Base-by-base conservation (phyloP, 2,888 invertebrate genomes). In the Volucella bombylans region DNA sequence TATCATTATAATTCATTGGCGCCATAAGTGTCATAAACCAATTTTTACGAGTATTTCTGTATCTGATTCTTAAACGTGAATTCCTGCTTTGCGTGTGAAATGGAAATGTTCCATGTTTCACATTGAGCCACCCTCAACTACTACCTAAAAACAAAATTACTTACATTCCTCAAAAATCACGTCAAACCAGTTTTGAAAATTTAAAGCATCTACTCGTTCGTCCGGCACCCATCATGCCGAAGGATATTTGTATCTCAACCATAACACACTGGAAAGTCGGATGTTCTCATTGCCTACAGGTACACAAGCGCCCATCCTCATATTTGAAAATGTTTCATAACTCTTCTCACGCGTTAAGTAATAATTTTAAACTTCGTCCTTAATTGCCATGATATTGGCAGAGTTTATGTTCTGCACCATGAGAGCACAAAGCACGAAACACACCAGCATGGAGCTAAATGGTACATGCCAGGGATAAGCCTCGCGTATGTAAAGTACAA, bases 331-430 rank as follows among this genome's bases (percentile, higher is more conserved):
- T 49, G 49, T 74, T 74, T 80, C 74, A 62, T 67, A 71, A 61
- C 64, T 59, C 74, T 74, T 69, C 71, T 80, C 83, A 83, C 69
- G 80, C 67, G 61, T 61, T 71, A 54, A 80, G 74, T 71, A 76
- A 74, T 83, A 80, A 76, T 71, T 80, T 80, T 67, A 71, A 83
- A 83, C 74, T 83, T 74, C 64, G 59, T 59, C 80, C 83, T 74
- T 83, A 74, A 83, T 76, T 79, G 80, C 69, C 64, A 39, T 50
- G 59, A 79, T 79, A 79, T 83, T 80, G 74, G 61, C 69, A 50
- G 64, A 43, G 69, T 61, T 71, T 54, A 71, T 76, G 69, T 76
- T 69, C 73, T 68, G 39, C 45, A 31, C 61, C 12, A 2, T 10
- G n/a, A 14, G 52, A 43, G 23, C 55, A 10, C 47, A 10, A 23